These are phyloP conservation scores for Eunapius fragilis DNA, from an alignment of 37 sponge, comb jelly and placozoan genomes.

Conservation along the genomic window DNA sequence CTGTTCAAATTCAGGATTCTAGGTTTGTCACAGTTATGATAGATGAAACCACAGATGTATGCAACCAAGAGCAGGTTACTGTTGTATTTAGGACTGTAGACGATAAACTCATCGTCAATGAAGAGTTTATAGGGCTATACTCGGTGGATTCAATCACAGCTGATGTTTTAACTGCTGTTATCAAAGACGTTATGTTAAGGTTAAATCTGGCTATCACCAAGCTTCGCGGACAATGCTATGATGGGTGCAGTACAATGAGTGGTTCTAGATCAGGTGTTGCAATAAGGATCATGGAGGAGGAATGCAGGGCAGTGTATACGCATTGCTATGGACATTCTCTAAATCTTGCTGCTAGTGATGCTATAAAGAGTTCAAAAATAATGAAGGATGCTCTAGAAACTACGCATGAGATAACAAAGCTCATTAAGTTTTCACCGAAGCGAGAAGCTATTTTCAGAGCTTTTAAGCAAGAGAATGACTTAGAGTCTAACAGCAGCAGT, in stretches of 20 bases:
- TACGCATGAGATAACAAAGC: slow-evolving; percentile 55
- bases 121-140: slow-evolving; percentile 55
- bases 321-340: slow-evolving; percentile 71
- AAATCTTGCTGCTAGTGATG: slow-evolving; percentile 63
- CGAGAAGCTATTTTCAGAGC: slow-evolving; percentile 52
- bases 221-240: slow-evolving; percentile 61
- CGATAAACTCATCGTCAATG: slow-evolving; percentile 33
- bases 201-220: slow-evolving; percentile 29
- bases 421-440: slow-evolving; percentile 65
- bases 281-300: slow-evolving; percentile 22
- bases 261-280: slow-evolving; percentile 56
- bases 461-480: slow-evolving; percentile 16
- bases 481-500: slow-evolving; percentile 5
- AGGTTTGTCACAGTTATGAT: slow-evolving; percentile 38
- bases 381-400: slow-evolving; percentile 50
- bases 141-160: slow-evolving; percentile 13
- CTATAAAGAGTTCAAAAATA: slow-evolving; percentile 35
- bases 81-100: slow-evolving; percentile 4
- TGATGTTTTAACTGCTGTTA: background rate
- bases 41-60: slow-evolving; percentile 50
- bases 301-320: slow-evolving; percentile 37
- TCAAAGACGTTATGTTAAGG: slow-evolving; percentile 43
- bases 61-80: slow-evolving; percentile 48
- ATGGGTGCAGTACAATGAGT: slow-evolving; percentile 59
- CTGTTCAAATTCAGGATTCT: background rate